A percentile compares a stretch with the other conserved stretches of the same genome.
Conservation (phyloP, 2,113 vertebrate genomes). For the Prietella phreatophila region DNA sequence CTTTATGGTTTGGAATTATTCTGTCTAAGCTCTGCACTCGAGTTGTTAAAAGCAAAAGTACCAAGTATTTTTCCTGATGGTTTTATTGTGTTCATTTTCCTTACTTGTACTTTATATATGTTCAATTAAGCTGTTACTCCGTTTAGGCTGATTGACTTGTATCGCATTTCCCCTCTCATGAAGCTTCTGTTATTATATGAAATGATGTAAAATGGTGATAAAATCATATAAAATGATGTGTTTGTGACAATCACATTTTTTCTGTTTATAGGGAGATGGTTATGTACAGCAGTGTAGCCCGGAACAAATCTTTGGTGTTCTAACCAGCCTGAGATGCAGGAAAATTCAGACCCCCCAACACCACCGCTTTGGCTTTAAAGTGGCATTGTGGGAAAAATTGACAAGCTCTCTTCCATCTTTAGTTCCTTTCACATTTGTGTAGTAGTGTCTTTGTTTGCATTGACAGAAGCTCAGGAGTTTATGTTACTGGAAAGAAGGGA, state of each 20-base stretch:
- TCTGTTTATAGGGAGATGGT: background rate
- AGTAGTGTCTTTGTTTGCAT: background rate
- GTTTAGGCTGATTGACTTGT: background rate
- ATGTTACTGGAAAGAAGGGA: background rate
- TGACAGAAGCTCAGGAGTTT: background rate
- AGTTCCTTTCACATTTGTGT: background rate
- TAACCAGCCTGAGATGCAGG: background rate
- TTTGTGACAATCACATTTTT: background rate
- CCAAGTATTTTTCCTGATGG: background rate
- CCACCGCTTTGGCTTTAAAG: background rate
- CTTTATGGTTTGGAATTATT: background rate
- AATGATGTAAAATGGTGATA: no score
- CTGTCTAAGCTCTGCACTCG: background rate
- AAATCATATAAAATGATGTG: background rate
- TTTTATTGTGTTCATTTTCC: background rate
- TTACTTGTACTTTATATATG: background rate
- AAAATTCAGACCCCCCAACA: no score
- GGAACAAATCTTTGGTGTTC: conserved; percentile 24
- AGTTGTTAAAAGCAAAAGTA: background rate
- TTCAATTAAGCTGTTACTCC: background rate
- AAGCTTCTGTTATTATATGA: background rate
- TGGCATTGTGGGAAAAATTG: background rate
- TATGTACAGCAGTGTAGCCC: conserved; percentile 16
- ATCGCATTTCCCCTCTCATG: background rate
- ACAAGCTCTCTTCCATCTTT: background rate